Evolutionary conservation across 1,140 invertebrate genomes (phyloP), one percentile per base, ranked within the genome.

Genomic region (Drosophila novamexicana): DNA sequence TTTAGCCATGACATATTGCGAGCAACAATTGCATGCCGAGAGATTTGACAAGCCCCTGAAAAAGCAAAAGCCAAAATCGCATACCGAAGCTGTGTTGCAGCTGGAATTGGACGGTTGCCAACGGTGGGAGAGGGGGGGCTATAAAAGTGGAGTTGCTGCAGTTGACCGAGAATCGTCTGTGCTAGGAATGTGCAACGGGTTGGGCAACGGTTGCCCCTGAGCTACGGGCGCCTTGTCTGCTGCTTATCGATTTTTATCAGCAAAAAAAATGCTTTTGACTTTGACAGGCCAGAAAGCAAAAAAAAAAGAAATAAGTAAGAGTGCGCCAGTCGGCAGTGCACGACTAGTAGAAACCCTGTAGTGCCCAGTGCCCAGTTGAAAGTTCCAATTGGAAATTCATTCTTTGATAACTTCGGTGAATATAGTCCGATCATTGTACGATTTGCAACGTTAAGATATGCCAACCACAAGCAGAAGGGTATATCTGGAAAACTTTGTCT

Each of bases 211-310:
- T 10, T 59, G 69, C 62, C 69, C 63, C 54, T 72, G 69, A 72
- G 69, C 58, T n/a, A 37, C 22, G 36, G 52, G 50, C 56, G 62
- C 39, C 65, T 61, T 62, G 81, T 72, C 75, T 81, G 75, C 16
- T 73, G 70, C 16, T 73, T 86, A 88, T 86, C 68, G 82, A 86
- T 86, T 86, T 84, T 86, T 85, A 86, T 81, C 75, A 65, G 66
- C 62, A 49, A 39, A 77, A 39, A 77, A 70, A 77, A 75, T 71
- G 50, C 67, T 79, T 74, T 59, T 76, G 83, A 75, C 68, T 88
- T 82, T 84, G 80, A 83, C 80, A 84, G 80, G 47, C 59, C 62
- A 52, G 14, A 10, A 47, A 62, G 6, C 14, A 8, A 39, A 36
- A 36, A 5, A 18, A 18, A 52, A 8, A 22, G 6, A 39, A 36